Percentiles rank a stretch among this genome's conserved stretches.
Evolutionary conservation across 2,113 vertebrate species (phyloP).

Genomic region (Psilopogon haemacephalus): DNA sequence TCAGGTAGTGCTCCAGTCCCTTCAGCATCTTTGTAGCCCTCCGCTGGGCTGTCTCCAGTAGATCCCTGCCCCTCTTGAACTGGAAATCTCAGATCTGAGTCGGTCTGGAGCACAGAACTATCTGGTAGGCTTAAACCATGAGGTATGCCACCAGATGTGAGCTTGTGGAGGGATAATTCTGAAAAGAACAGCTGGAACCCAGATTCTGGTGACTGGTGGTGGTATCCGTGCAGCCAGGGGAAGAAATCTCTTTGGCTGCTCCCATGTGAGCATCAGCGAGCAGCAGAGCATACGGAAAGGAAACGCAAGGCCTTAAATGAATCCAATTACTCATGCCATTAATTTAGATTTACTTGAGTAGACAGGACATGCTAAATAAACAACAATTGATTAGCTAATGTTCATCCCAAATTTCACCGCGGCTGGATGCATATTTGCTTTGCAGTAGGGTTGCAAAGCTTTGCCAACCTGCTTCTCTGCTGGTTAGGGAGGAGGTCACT

Average conservation of each 20-base stretch:
- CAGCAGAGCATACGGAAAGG: not conserved
- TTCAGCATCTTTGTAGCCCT: too few relatives aligned
- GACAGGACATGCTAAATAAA: slow-evolving; percentile 51
- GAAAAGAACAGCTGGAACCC: not conserved
- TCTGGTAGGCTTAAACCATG: not conserved
- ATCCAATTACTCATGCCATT: slow-evolving; percentile 58
- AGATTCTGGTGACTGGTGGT: not conserved
- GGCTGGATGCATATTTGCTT: slow-evolving; percentile 46
- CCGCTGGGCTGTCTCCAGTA: too few relatives aligned
- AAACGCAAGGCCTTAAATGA: slow-evolving; percentile 50
- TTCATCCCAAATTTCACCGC: slow-evolving; percentile 53
- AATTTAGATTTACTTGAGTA: slow-evolving; percentile 62
- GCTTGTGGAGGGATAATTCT: not conserved
- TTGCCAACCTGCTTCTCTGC: not conserved
- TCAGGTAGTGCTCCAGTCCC: too few relatives aligned
- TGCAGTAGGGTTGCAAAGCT: not conserved
- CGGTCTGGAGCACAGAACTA: not conserved
- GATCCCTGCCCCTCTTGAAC: not conserved
- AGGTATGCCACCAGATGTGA: not conserved
- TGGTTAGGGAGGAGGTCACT: slow-evolving; percentile 4
- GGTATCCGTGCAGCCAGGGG: not conserved
- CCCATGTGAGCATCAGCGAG: not conserved
- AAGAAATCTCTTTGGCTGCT: not conserved
- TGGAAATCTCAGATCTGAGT: not conserved
- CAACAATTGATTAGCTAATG: slow-evolving; percentile 55